Conservation (phyloP, 2,888 invertebrate genomes). For the Pristionchus fissidentatus region DNA sequence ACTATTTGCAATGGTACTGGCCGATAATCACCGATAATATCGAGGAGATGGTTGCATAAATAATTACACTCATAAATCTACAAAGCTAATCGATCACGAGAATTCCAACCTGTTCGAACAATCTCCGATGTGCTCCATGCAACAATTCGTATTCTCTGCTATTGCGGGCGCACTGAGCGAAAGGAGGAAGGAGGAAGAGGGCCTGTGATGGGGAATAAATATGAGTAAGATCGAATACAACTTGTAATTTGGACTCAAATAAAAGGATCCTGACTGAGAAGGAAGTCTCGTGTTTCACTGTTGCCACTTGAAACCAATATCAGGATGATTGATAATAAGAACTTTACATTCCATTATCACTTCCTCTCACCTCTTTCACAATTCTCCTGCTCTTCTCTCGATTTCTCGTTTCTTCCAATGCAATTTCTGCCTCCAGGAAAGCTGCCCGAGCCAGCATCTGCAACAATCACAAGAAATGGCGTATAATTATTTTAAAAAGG, state of each 20-base stretch:
- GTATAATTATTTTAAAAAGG: too few species aligned
- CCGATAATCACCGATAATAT: too few species aligned
- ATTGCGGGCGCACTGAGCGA: not conserved
- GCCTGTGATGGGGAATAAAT: not conserved
- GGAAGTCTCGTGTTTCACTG: too few species aligned
- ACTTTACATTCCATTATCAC: not conserved
- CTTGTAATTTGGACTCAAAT: too few species aligned
- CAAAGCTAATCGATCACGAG: too few species aligned
- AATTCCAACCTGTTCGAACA: slow-evolving; percentile 19
- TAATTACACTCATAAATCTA: too few species aligned
- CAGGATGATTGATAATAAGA: not conserved
- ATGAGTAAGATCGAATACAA: not conserved
- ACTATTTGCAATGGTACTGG: too few species aligned
- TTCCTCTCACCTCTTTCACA: slow-evolving; percentile 3
- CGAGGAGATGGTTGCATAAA: too few species aligned
- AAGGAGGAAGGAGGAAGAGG: not conserved
- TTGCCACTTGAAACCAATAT: too few species aligned
- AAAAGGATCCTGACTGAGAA: too few species aligned
- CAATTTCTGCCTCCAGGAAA: slow-evolving; percentile 23
- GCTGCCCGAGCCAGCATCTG: slow-evolving; percentile 15
- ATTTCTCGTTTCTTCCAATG: not conserved
- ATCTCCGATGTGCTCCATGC: not conserved
- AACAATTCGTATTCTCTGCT: not conserved
- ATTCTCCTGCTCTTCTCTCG: slow-evolving; percentile 28
- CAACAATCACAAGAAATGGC: not conserved